Conservation (phyloP, 2,113 vertebrate genomes). For the Phainopepla nitens region DNA sequence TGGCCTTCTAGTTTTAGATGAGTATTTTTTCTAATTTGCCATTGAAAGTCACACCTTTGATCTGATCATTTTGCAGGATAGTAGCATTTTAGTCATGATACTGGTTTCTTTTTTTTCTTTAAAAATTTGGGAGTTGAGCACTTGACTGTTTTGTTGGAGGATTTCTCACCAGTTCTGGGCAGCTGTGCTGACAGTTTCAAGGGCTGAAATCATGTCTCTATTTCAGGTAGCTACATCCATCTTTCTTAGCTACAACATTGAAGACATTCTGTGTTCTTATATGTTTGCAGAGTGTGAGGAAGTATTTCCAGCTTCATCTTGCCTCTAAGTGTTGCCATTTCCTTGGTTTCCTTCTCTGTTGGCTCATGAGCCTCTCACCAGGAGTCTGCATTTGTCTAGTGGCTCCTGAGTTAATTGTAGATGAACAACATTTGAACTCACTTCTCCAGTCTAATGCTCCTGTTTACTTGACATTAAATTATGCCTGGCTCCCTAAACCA, state of each 20-base stretch:
- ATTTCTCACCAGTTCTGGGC: not conserved
- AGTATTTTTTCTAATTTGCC: not conserved
- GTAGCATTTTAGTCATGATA: not conserved
- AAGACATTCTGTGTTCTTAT: not conserved
- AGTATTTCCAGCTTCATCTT: not conserved
- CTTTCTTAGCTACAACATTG: not conserved
- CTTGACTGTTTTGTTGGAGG: not conserved
- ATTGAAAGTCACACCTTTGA: not conserved
- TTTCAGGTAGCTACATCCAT: not conserved
- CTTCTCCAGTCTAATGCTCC: not conserved
- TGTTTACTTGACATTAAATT: not conserved
- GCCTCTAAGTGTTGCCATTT: not conserved
- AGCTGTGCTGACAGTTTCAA: not conserved
- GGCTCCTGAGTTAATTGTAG: not conserved
- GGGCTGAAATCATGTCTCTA: not conserved
- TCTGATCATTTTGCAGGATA: not conserved
- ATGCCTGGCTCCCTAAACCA: not conserved
- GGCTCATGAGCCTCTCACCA: not conserved
- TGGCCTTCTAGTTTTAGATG: not conserved
- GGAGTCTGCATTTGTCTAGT: not conserved
- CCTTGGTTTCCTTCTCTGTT: not conserved
- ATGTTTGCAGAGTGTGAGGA: not conserved
- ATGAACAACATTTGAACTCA: not conserved
- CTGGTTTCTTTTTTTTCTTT: not conserved
- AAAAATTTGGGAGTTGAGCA: fast-evolving